Percentiles rank a stretch among this genome's conserved stretches.
These are phyloP conservation scores for Orchesella cincta DNA, from an alignment of 1,140 invertebrate genomes.

Conservation along the genomic window DNA sequence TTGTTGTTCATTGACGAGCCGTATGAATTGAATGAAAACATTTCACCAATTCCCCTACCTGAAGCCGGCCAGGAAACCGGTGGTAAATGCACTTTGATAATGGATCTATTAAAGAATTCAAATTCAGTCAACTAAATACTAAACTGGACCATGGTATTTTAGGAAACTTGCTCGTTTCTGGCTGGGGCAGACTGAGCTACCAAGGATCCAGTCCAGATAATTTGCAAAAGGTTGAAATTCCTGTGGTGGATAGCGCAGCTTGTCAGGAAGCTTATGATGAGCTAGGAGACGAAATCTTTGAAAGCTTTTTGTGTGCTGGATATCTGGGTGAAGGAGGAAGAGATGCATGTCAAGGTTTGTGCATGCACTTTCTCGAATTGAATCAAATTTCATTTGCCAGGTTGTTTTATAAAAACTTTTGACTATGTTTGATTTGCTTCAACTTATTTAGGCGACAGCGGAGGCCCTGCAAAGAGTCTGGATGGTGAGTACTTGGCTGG, in stretches of 20 bases:
- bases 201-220: background rate
- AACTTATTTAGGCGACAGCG: background rate
- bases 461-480: background rate
- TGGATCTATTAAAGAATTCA: background rate
- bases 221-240: background rate
- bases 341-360: constrained; percentile 16
- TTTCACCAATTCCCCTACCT: background rate
- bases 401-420: background rate
- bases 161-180: background rate
- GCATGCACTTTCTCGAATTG: too few relatives aligned
- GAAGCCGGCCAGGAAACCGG: background rate
- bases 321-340: constrained; percentile 1
- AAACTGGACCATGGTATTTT: background rate
- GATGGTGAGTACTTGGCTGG: background rate
- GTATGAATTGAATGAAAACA: background rate
- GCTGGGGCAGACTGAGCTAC: background rate
- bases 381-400: background rate
- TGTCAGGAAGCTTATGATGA: background rate
- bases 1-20: background rate
- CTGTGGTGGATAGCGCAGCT: background rate
- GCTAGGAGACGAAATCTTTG: constrained; percentile 2
- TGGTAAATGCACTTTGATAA: background rate
- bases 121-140: background rate
- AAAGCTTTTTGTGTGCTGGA: background rate
- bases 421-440: background rate